phyloP scores from a whole-genome alignment of 2,113 vertebrate genomes.

The Misgurnus mizolepis region DNA sequence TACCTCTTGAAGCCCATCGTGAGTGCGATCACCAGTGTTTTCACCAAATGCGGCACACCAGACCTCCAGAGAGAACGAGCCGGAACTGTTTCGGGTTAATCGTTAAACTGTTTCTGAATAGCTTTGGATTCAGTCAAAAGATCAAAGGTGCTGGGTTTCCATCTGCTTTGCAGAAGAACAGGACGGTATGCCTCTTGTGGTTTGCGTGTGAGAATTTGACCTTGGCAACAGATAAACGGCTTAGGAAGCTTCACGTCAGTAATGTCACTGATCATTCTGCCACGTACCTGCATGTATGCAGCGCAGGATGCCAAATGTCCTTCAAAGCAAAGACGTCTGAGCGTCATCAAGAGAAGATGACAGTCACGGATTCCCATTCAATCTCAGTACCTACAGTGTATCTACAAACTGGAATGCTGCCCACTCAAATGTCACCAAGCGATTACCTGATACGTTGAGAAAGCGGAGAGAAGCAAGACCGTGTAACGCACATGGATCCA shows the following conservation, averaged over 20 bases:
- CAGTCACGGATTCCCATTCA: constrained; percentile 85
- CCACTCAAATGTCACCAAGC: constrained; percentile 77
- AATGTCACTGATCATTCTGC: constrained; percentile 75
- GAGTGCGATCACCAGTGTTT: constrained; percentile 77
- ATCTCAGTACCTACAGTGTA: constrained; percentile 73
- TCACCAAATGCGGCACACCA: constrained; percentile 71
- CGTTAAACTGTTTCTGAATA: too few species aligned
- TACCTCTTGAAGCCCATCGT: constrained; percentile 73
- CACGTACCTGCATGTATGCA: constrained; percentile 68
- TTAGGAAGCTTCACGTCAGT: constrained; percentile 66
- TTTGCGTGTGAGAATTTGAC: constrained; percentile 72
- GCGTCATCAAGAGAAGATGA: constrained; percentile 82
- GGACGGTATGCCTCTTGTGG: constrained; percentile 71
- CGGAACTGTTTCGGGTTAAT: constrained; percentile 57
- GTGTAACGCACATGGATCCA: constrained; percentile 77
- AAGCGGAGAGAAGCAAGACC: constrained; percentile 73
- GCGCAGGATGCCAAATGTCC: constrained; percentile 69
- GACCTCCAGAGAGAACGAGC: constrained; percentile 55
- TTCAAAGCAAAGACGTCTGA: constrained; percentile 73
- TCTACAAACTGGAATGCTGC: constrained; percentile 76
- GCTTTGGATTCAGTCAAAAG: constrained; percentile 76
- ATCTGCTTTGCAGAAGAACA: constrained; percentile 77
- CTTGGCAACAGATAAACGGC: constrained; percentile 78
- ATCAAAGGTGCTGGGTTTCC: constrained; percentile 80
- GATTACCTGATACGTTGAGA: constrained; percentile 81